phyloP scores from a whole-genome alignment of 2,888 invertebrate species.

The Brachypterus glaber region DNA sequence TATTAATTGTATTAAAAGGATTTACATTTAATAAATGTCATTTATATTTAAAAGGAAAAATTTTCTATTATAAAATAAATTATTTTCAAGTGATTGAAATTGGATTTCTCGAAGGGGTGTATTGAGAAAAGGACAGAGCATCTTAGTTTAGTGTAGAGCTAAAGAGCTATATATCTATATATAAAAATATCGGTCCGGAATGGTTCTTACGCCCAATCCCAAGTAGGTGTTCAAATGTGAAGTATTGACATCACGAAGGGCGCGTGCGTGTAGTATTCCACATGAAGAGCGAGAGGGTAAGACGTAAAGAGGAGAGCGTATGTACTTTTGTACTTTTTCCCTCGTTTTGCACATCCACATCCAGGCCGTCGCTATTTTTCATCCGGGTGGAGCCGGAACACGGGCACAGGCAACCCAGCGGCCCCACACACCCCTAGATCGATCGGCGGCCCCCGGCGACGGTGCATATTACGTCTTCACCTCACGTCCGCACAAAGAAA shows the following conservation, averaged over 20 bases:
- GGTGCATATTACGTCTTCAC: constrained; percentile 33
- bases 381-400: constrained; percentile 39
- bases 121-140: too few species aligned
- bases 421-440: constrained; percentile 31
- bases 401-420: constrained; percentile 20
- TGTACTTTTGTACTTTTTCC: constrained; percentile 39
- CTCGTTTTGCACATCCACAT: constrained; percentile 33
- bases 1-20: too few species aligned
- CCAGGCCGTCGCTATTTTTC: constrained; percentile 38
- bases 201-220: too few species aligned
- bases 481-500: constrained; percentile 37
- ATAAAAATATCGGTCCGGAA: too few species aligned
- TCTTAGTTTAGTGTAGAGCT: too few species aligned
- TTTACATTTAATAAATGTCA: too few species aligned
- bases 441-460: constrained; percentile 24
- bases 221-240: constrained; percentile 41
- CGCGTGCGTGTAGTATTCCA: constrained; percentile 37
- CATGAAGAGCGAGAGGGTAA: constrained; percentile 28
- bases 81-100: too few species aligned
- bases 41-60: too few species aligned
- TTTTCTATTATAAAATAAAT: too few species aligned
- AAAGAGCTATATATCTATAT: too few species aligned
- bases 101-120: too few species aligned
- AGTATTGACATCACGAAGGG: constrained; percentile 37
- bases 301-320: constrained; percentile 28